Base-by-base conservation (phyloP, 1,140 invertebrate genomes). In the Drosophila quadrilineata region DNA sequence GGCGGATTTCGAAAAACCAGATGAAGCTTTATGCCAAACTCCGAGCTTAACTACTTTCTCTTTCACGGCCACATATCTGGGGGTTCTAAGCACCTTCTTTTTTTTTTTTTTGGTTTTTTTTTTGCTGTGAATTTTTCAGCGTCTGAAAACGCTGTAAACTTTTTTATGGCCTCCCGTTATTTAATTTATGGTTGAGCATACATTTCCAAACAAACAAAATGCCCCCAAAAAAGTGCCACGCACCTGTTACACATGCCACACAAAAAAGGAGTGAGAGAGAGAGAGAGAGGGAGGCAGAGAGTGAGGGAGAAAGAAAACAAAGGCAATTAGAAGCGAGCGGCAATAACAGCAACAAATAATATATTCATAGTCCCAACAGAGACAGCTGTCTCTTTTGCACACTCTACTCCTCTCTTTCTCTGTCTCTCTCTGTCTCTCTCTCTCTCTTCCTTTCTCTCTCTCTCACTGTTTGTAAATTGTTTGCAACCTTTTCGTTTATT, bases 161-260 rank as follows among this genome's bases (percentile, higher is more conserved):
- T 84, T 64, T 85, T 84, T 77, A 85, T 77, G 79, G 79, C 70
- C 46, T n/a, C n/a, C 64, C 70, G 73, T 84, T 84, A 82, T 84
- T 74, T 84, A 84, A 84, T 84, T 84, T 84, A 84, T 84, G 79
- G 77, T 63, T 71, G 36, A 52, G 45, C 84, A 85, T 84, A 85
- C 49, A 77, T 82, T 82, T 71, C 79, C n/a, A n/a, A 73, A 70
- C 73, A 59, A n/a, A 72, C 69, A 66, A 71, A 77, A 43, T 60
- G 38, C 57, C 62, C n/a, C n/a, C n/a, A n/a, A n/a, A n/a, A 48
- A 57, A 63, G 17, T 21, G 57, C n/a, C n/a, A n/a, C 67, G 75
- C 75, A 82, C 75, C 75, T 80, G 75, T 80, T 82, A 80, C 75
- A 63, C 64, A 26, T 26, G 33, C 31, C 29, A 58, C 57, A 38